phyloP scores from a whole-genome alignment of 1,140 invertebrate species.

The Tetramorium alpestre region DNA sequence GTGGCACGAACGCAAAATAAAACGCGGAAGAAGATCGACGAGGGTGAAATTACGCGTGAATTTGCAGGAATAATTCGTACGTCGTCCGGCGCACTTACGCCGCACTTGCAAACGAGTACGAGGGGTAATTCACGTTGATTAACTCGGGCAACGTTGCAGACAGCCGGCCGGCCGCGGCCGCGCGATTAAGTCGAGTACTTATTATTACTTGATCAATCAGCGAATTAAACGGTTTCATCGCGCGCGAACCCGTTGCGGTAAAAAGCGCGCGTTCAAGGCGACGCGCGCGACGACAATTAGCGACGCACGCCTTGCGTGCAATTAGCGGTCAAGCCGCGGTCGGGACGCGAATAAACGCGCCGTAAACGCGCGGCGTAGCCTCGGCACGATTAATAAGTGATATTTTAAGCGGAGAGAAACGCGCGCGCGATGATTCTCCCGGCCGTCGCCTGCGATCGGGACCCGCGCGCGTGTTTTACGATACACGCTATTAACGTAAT shows the following conservation, averaged over 20 bases:
- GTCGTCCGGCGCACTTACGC: not conserved
- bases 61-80: not conserved
- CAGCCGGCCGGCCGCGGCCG: not conserved
- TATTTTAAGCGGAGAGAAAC: slow-evolving; percentile 22
- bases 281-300: slow-evolving; percentile 12
- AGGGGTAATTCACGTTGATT: slow-evolving; percentile 24
- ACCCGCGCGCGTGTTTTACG: slow-evolving; percentile 47
- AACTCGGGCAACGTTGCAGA: slow-evolving; percentile 19
- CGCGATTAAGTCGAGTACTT: slow-evolving; percentile 32
- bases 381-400: slow-evolving; percentile 29
- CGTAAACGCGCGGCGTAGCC: not conserved
- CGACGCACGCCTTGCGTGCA: slow-evolving; percentile 29
- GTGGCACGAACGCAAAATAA: not conserved
- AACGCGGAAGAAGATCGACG: not conserved
- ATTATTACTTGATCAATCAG: slow-evolving; percentile 55
- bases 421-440: not conserved
- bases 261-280: slow-evolving; percentile 15
- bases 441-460: slow-evolving; percentile 20
- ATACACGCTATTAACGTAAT: slow-evolving; percentile 56
- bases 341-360: not conserved
- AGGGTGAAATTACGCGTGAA: not conserved
- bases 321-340: not conserved
- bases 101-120: not conserved
- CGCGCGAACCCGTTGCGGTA: not conserved
- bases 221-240: slow-evolving; percentile 46